Percentiles rank a stretch among this genome's conserved stretches.
Evolutionary conservation across 2,113 vertebrate genomes (phyloP).

Genomic region (Dinomys branickii): DNA sequence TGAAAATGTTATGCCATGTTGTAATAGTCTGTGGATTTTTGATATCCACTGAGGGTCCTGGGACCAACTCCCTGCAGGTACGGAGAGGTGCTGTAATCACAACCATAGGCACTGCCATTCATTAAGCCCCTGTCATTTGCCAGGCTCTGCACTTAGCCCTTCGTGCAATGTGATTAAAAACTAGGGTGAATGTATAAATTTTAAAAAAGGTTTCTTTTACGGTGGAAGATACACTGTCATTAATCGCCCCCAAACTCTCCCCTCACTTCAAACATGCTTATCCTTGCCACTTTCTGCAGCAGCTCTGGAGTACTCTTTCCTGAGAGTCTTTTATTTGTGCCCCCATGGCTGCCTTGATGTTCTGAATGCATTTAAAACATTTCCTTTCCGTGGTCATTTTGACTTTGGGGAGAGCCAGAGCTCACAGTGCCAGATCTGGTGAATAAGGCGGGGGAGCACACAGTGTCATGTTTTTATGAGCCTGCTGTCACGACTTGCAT

Average conservation of each 20-base stretch:
- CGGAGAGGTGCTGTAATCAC: fast-evolving
- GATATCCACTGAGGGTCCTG: background rate
- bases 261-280: background rate
- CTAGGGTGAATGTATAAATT: background rate
- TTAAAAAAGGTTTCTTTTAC: background rate
- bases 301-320: background rate
- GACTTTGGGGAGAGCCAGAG: background rate
- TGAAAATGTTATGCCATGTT: background rate
- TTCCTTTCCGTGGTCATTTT: background rate
- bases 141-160: background rate
- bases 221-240: background rate
- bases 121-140: background rate
- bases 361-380: background rate
- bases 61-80: background rate
- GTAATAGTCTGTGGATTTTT: background rate
- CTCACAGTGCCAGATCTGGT: background rate
- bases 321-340: background rate
- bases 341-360: background rate
- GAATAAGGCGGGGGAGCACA: background rate
- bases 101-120: fast-evolving
- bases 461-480: background rate
- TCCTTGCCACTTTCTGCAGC: background rate
- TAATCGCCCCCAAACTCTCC: background rate
- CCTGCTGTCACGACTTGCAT: background rate
- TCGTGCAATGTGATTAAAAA: background rate